phyloP scores from a whole-genome alignment of 2,113 vertebrate genomes.

The Microcebus murinus region DNA sequence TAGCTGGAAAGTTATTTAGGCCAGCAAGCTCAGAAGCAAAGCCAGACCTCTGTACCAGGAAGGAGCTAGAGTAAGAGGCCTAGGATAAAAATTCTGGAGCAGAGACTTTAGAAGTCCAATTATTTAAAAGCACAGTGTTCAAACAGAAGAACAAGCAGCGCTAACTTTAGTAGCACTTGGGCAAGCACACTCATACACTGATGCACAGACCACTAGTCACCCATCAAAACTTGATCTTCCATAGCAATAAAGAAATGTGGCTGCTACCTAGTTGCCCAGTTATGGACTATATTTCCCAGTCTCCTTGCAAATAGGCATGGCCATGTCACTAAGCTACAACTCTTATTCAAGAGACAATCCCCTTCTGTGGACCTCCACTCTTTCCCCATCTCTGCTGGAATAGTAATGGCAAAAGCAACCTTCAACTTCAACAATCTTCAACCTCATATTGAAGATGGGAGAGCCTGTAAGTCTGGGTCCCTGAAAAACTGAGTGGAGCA shows the following conservation, averaged over 20 bases:
- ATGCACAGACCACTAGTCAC: neutral
- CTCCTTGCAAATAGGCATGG: neutral
- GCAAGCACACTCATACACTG: neutral
- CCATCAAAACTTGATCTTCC: neutral
- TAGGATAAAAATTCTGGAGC: neutral
- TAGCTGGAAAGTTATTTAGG: neutral
- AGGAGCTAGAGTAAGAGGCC: neutral
- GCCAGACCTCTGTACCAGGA: neutral
- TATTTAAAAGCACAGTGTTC: neutral
- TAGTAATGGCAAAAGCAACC: neutral
- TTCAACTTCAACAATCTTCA: too few species aligned
- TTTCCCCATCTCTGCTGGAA: neutral
- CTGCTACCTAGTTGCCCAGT: neutral
- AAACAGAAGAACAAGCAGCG: neutral
- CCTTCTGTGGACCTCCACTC: neutral
- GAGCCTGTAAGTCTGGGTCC: neutral
- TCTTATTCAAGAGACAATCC: neutral
- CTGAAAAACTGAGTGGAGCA: neutral
- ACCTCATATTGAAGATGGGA: neutral
- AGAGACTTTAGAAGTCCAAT: neutral
- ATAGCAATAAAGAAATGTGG: neutral
- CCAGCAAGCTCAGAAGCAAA: neutral
- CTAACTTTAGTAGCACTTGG: neutral
- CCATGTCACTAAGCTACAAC: neutral
- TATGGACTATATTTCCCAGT: neutral